Percentiles rank a stretch among this genome's conserved stretches.
Conservation (phyloP, 2,888 invertebrate species). For the Catocala fraxini region DNA sequence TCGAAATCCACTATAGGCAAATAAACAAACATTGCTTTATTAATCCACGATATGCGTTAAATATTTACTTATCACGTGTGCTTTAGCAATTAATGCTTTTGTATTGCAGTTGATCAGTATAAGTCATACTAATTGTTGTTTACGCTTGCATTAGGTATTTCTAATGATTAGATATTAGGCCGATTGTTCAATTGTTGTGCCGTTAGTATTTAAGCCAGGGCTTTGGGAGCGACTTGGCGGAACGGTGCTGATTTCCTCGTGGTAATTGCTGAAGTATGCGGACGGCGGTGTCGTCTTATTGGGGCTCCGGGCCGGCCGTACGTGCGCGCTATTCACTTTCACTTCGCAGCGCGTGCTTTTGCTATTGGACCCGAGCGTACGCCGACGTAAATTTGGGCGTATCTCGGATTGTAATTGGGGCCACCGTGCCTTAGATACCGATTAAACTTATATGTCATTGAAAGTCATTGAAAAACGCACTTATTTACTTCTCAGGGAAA, state of each 20-base stretch:
- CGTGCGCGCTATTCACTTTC: constrained; percentile 86
- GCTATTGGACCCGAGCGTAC: constrained; percentile 68
- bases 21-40: background rate
- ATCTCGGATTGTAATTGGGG: constrained; percentile 61
- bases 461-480: background rate
- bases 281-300: constrained; percentile 85
- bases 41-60: constrained; percentile 6
- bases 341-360: constrained; percentile 79
- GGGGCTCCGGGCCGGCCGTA: constrained; percentile 80
- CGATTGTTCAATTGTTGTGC: constrained; percentile 5
- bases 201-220: constrained; percentile 48
- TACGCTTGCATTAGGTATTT: constrained; percentile 13
- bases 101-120: constrained; percentile 32
- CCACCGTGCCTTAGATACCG: constrained; percentile 44
- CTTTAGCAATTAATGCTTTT: constrained; percentile 20
- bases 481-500: constrained; percentile 38
- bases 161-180: constrained; percentile 26
- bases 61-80: constrained; percentile 1
- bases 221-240: constrained; percentile 65
- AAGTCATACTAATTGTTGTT: constrained; percentile 2
- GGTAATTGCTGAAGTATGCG: constrained; percentile 86
- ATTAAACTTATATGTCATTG: constrained; percentile 13
- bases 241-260: constrained; percentile 83
- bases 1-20: background rate
- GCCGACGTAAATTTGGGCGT: constrained; percentile 60